A percentile compares a stretch with the other conserved stretches of the same genome.
These are phyloP conservation scores for Drosophila suboccidentalis DNA, from an alignment of 2,888 invertebrate species.

Conservation along the genomic window DNA sequence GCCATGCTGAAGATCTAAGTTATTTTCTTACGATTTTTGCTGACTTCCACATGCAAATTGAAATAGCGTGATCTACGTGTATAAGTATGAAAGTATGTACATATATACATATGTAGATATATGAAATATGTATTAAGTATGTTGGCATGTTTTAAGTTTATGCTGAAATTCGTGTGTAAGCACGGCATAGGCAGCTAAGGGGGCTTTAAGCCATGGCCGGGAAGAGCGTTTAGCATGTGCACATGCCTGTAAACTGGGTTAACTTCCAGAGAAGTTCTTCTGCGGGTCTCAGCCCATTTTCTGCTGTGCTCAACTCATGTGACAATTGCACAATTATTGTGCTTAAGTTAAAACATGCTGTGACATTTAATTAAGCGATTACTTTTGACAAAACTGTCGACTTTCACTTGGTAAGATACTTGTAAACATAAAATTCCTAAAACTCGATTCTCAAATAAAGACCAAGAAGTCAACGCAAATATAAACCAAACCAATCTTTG, in stretches of 20 bases:
- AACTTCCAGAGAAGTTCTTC: constrained; percentile 42
- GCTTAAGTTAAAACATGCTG: constrained; percentile 36
- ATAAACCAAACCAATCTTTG: background rate
- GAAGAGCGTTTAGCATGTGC: constrained; percentile 48
- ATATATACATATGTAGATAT: background rate
- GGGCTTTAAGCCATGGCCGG: constrained; percentile 1
- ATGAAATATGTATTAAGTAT: constrained; percentile 19
- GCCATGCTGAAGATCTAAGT: background rate
- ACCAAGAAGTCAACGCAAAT: background rate
- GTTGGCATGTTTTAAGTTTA: constrained; percentile 42
- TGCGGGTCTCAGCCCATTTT: constrained; percentile 2
- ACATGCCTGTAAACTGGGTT: constrained; percentile 64
- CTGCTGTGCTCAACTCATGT: constrained; percentile 20
- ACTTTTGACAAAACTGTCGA: constrained; percentile 4
- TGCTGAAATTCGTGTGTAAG: constrained; percentile 34
- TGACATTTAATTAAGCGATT: constrained; percentile 62
- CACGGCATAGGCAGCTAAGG: background rate
- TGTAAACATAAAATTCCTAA: background rate
- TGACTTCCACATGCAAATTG: constrained; percentile 68
- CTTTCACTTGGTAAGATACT: constrained; percentile 22
- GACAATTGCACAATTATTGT: constrained; percentile 64
- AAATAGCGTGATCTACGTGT: constrained; percentile 57
- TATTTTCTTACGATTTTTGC: constrained; percentile 16
- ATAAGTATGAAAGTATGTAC: background rate
- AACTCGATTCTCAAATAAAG: background rate